Percentiles rank a stretch among this genome's conserved stretches.
Conservation (phyloP, 2,888 invertebrate species). For the Acronicta leporina region DNA sequence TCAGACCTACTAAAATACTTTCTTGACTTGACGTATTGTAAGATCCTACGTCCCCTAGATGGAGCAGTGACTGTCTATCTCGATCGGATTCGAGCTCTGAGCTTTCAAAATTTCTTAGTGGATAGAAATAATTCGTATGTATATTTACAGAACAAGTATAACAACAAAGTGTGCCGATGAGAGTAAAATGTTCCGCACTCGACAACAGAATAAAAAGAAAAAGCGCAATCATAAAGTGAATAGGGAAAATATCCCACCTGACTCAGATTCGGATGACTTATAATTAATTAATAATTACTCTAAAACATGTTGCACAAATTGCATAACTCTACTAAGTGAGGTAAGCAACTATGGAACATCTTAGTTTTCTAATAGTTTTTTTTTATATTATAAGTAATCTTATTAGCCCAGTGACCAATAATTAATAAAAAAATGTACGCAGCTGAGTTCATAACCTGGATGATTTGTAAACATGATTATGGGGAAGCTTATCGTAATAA, state of each 20-base stretch:
- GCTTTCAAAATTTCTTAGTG: not conserved
- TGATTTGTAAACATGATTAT: no score
- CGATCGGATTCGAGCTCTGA: no score
- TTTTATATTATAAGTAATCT: no score
- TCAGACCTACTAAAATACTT: no score
- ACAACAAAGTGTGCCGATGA: constrained; percentile 90
- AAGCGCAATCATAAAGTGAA: constrained; percentile 53
- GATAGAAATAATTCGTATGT: not conserved
- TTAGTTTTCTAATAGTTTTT: not conserved
- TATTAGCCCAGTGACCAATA: no score
- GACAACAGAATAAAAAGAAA: constrained; percentile 63
- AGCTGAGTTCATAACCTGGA: no score
- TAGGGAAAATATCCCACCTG: constrained; percentile 62
- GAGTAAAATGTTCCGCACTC: constrained; percentile 87
- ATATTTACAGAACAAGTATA: constrained; percentile 82
- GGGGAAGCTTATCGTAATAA: no score
- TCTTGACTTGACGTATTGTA: no score
- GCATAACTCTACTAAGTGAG: not conserved
- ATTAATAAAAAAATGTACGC: no score
- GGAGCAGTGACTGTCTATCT: no score
- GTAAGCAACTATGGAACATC: constrained; percentile 7
- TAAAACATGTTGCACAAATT: not conserved
- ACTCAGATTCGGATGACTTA: constrained; percentile 55
- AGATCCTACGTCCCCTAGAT: no score
- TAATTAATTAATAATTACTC: constrained; percentile 7